Percentiles rank a stretch among this genome's conserved stretches.
Evolutionary conservation across 2,113 vertebrate genomes (phyloP).

Genomic region (Seriola quinqueradiata): DNA sequence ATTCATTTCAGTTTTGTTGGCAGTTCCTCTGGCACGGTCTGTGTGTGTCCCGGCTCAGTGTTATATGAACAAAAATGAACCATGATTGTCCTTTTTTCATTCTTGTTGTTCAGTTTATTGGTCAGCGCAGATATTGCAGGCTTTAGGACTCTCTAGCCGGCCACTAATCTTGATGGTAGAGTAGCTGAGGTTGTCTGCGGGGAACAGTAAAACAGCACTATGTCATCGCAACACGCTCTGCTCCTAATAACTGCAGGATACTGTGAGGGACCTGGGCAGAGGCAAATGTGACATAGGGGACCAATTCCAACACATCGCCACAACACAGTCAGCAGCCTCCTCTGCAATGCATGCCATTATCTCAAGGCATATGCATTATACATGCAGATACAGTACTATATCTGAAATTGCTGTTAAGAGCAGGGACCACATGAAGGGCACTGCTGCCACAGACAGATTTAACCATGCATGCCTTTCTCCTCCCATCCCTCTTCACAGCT

Average conservation of each 20-base stretch:
- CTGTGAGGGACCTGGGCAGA: slow-evolving; percentile 53
- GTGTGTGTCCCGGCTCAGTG: slow-evolving; percentile 31
- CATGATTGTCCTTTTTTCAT: slow-evolving; percentile 56
- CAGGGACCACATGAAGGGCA: slow-evolving; percentile 68
- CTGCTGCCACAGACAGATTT: slow-evolving; percentile 61
- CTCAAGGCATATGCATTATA: slow-evolving; percentile 74
- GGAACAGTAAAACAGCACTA: slow-evolving; percentile 71
- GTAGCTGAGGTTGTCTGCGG: slow-evolving; percentile 49
- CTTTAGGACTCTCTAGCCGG: slow-evolving; percentile 69
- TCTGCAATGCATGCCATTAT: slow-evolving; percentile 74
- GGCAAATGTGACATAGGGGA: slow-evolving; percentile 75
- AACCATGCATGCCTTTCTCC: slow-evolving; percentile 66
- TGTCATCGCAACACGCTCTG: slow-evolving; percentile 62
- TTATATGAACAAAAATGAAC: slow-evolving; percentile 52
- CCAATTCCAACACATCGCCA: slow-evolving; percentile 73
- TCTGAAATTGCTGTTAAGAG: slow-evolving; percentile 75
- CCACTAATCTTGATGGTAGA: slow-evolving; percentile 68
- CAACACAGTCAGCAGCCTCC: slow-evolving; percentile 71
- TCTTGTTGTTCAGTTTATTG: slow-evolving; percentile 75
- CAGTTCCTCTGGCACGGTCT: slow-evolving; percentile 2
- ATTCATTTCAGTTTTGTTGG: slow-evolving; percentile 40
- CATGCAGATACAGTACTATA: slow-evolving; percentile 76
- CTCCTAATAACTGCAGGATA: slow-evolving; percentile 74
- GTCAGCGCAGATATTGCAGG: slow-evolving; percentile 59
- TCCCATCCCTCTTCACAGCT: slow-evolving; percentile 49